These are phyloP conservation scores for Belonocnema kinseyi DNA, from an alignment of 1,140 invertebrate genomes.

Conservation along the genomic window DNA sequence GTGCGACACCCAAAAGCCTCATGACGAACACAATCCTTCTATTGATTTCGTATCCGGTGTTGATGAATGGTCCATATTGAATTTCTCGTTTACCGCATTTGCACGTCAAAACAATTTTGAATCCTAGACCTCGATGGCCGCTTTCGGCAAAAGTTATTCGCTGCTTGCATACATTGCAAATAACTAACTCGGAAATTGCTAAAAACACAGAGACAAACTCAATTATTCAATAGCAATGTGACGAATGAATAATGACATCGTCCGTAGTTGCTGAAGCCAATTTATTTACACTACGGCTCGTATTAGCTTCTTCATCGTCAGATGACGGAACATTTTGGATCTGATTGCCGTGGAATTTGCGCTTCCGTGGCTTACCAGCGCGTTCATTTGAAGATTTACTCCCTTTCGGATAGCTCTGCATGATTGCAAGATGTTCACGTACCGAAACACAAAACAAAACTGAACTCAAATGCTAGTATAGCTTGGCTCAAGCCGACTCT, in stretches of 20 bases:
- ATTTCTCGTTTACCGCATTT: slow-evolving; percentile 39
- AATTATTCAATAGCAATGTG: slow-evolving; percentile 47
- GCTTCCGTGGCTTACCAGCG: no score
- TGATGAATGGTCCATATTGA: slow-evolving; percentile 41
- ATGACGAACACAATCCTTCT: slow-evolving; percentile 48
- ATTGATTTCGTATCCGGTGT: slow-evolving; percentile 51
- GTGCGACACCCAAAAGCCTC: slow-evolving; percentile 45
- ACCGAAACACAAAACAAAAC: no score
- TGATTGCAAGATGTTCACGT: no score
- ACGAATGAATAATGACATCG: slow-evolving; percentile 35
- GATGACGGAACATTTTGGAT: no score
- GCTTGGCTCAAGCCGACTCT: no score
- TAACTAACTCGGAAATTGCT: slow-evolving; percentile 40
- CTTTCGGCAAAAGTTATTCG: slow-evolving; percentile 47
- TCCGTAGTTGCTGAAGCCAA: slow-evolving; percentile 36
- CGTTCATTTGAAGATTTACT: no score
- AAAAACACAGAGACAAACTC: slow-evolving; percentile 50
- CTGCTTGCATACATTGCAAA: slow-evolving; percentile 43
- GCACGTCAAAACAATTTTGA: no score
- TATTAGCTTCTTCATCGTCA: no score
- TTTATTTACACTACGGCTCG: slow-evolving; percentile 40
- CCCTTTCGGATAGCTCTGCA: no score
- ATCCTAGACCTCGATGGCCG: no score
- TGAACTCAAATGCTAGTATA: no score
- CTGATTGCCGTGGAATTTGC: no score